Percentiles rank a stretch among this genome's conserved stretches.
These are phyloP conservation scores for Trematomus bernacchii DNA, from an alignment of 2,797 vertebrate species.

Conservation along the genomic window DNA sequence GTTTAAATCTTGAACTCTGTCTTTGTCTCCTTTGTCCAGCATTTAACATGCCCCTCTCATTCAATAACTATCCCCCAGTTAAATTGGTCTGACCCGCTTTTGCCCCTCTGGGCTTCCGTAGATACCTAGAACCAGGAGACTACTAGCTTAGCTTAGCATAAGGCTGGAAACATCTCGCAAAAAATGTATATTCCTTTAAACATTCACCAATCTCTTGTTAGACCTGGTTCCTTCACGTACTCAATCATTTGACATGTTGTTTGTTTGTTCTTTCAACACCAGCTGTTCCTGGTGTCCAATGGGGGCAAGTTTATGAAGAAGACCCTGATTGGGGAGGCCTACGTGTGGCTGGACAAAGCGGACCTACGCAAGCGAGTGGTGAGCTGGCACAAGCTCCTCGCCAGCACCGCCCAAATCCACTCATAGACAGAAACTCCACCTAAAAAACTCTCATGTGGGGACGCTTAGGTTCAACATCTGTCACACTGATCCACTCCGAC, in stretches of 20 bases:
- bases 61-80: too few species aligned
- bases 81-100: too few species aligned
- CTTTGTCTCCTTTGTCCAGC: too few species aligned
- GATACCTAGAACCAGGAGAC: neutral
- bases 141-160: neutral
- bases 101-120: too few species aligned
- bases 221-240: neutral
- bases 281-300: slow-evolving; percentile 97
- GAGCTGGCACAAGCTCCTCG: slow-evolving; percentile 98
- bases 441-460: slow-evolving; percentile 7
- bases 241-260: neutral
- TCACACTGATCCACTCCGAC: slow-evolving; percentile 22
- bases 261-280: slow-evolving; percentile 2
- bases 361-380: slow-evolving; percentile 97
- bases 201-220: neutral
- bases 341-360: slow-evolving; percentile 98
- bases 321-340: slow-evolving; percentile 98
- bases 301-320: slow-evolving; percentile 99
- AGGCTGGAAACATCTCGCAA: too few species aligned
- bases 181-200: neutral
- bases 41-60: too few species aligned
- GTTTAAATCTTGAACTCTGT: too few species aligned
- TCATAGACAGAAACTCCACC: slow-evolving; percentile 77
- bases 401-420: slow-evolving; percentile 94
- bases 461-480: slow-evolving; percentile 24